Evolutionary conservation across 2,113 vertebrate species (phyloP).

Genomic region (sheep (Ovis aries)): ARS-UI_Ramb_v3.0 NC_056058.1:78003501-78004000

Average conservation of each 20-base stretch:
- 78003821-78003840: not conserved
- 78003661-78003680: not conserved
- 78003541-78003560: not conserved
- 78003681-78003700: not conserved
- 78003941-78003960: not conserved
- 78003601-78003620: not conserved
- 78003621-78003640: not conserved
- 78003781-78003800: not conserved
- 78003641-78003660: not conserved
- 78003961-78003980: not conserved
- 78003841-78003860: not conserved
- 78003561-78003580: not conserved
- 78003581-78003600: not conserved
- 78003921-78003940: not conserved
- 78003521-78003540: not conserved
- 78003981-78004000: not conserved
- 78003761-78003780: not conserved
- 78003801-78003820: not conserved
- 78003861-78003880: not conserved
- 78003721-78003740: no score
- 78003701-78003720: not conserved
- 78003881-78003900: not conserved
- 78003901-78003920: not conserved
- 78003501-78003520: not conserved
- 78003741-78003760: fast-evolving